phyloP scores from a whole-genome alignment of 2,888 invertebrate species.

The Ochropacha duplaris region DNA sequence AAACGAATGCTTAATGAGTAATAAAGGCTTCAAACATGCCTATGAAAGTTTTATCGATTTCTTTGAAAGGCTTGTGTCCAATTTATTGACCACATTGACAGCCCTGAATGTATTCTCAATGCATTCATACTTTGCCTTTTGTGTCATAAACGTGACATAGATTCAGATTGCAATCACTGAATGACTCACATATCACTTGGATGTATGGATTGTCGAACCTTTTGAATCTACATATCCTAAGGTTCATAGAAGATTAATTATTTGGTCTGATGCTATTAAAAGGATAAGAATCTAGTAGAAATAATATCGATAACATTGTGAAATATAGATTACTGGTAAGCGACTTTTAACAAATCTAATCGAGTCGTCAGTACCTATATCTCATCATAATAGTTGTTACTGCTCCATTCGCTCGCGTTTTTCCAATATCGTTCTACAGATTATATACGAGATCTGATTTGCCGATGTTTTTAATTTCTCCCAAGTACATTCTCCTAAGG shows the following conservation, averaged over 20 bases:
- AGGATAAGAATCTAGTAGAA: too few species aligned
- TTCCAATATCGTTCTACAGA: too few species aligned
- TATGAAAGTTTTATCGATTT: neutral
- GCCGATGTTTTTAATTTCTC: too few species aligned
- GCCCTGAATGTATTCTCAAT: conserved; percentile 27
- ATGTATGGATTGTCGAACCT: neutral
- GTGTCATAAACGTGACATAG: conserved; percentile 21
- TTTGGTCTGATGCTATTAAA: too few species aligned
- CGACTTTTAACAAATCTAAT: too few species aligned
- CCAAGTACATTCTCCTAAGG: too few species aligned
- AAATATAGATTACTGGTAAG: too few species aligned
- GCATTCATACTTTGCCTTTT: conserved; percentile 6
- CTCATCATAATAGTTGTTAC: too few species aligned
- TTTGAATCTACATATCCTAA: neutral
- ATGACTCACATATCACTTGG: neutral
- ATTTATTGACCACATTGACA: neutral
- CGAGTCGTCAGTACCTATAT: too few species aligned
- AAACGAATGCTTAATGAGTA: neutral
- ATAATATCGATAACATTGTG: too few species aligned
- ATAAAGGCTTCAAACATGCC: neutral
- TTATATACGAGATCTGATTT: too few species aligned
- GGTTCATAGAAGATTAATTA: neutral
- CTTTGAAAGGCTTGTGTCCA: neutral
- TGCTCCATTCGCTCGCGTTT: too few species aligned
- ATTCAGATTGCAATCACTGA: conserved; percentile 16